Conservation (phyloP, 2,113 vertebrate species). For the Eptesicus fuscus region DNA sequence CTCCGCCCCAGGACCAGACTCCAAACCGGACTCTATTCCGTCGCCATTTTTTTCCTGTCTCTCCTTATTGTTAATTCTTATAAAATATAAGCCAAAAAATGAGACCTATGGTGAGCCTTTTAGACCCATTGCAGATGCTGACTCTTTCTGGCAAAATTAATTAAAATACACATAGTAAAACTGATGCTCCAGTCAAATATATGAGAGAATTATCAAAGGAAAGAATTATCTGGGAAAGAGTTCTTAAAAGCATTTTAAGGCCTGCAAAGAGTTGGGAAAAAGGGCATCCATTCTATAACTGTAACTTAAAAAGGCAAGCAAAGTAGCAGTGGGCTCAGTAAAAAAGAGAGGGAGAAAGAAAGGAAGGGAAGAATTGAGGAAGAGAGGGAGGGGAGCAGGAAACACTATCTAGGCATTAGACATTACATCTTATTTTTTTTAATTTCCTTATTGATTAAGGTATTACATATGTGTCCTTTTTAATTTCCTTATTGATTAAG, state of each 20-base stretch:
- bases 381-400: not conserved
- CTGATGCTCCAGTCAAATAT: not conserved
- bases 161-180: not conserved
- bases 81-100: conserved; percentile 2
- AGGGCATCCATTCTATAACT: not conserved
- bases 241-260: conserved; percentile 18
- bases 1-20: no score
- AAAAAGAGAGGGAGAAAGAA: not conserved
- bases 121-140: not conserved
- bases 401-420: not conserved
- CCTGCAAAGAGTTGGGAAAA: not conserved
- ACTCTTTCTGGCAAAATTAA: conserved; percentile 15
- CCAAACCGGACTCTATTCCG: no score
- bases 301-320: conserved; percentile 14
- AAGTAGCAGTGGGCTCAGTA: not conserved
- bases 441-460: no score
- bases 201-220: not conserved
- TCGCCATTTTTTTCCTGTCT: no score
- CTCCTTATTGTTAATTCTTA: not conserved
- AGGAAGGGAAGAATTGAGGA: not conserved
- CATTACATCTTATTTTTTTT: not conserved
- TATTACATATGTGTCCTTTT: no score
- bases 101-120: not conserved
- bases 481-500: no score
- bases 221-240: not conserved